Conservation (phyloP, 1,140 invertebrate genomes). For the Mamestra configurata region DNA sequence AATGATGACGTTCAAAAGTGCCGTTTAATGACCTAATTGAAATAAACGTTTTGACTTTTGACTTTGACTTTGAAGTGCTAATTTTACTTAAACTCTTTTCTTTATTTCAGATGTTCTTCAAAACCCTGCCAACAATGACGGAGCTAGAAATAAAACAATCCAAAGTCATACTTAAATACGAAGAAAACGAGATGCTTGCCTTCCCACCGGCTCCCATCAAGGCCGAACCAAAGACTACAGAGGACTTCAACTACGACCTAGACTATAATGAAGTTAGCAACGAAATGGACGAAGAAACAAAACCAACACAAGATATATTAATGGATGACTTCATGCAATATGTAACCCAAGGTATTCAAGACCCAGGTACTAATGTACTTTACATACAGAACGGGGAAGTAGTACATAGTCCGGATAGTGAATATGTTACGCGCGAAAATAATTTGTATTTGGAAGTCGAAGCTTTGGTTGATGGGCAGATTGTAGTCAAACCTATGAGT, state of each 20-base stretch:
- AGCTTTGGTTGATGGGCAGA: too few relatives aligned
- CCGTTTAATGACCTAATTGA: too few relatives aligned
- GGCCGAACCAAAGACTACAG: neutral
- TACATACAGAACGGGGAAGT: constrained; percentile 49
- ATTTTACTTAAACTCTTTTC: neutral
- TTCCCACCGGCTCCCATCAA: neutral
- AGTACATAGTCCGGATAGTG: neutral
- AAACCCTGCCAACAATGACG: constrained; percentile 69
- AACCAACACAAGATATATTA: neutral
- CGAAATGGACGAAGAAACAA: neutral
- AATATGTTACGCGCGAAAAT: neutral
- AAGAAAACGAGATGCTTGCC: constrained; percentile 43
- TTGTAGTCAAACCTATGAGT: too few relatives aligned
- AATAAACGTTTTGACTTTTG: too few relatives aligned
- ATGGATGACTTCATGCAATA: constrained; percentile 35
- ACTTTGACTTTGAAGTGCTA: too few relatives aligned
- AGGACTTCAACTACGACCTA: neutral
- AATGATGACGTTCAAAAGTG: too few relatives aligned
- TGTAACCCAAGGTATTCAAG: neutral
- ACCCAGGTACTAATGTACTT: neutral
- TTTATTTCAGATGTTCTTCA: constrained; percentile 79
- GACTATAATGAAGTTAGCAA: neutral
- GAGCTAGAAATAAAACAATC: constrained; percentile 68
- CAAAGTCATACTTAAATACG: constrained; percentile 67
- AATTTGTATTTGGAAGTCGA: neutral